Evolutionary conservation across 2,888 invertebrate species (phyloP).

Genomic region (Ochropleura leucogaster): DNA sequence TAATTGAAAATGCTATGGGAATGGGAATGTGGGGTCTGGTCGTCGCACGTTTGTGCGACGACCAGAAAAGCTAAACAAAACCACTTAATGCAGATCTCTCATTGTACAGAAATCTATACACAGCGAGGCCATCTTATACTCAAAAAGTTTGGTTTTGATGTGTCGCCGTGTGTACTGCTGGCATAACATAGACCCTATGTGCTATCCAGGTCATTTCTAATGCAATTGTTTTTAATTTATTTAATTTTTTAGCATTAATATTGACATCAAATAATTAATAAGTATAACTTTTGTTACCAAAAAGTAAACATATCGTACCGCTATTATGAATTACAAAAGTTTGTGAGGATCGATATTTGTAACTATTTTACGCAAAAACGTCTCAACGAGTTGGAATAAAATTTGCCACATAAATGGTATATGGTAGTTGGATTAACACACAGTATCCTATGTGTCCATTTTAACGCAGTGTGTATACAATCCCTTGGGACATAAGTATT

Average conservation of each 20-base stretch:
- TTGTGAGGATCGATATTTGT: not conserved
- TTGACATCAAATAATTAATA: not conserved
- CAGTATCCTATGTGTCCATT: not conserved
- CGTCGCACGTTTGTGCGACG: no score
- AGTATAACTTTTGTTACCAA: not conserved
- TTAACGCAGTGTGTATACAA: not conserved
- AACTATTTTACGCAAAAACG: not conserved
- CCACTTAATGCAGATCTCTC: no score
- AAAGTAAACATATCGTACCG: not conserved
- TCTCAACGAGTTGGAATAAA: not conserved
- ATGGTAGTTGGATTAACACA: not conserved
- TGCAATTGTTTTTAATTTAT: no score
- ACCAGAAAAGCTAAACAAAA: no score
- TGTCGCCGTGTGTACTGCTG: not conserved
- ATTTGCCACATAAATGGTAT: not conserved
- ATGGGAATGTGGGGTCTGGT: no score
- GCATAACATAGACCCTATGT: not conserved
- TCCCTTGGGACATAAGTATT: not conserved
- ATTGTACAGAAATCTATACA: no score
- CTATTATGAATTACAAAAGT: not conserved
- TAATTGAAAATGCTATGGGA: rapidly evolving
- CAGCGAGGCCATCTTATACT: no score
- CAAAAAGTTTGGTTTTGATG: no score
- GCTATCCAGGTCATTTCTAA: not conserved
- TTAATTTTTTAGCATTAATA: not conserved